A percentile compares a stretch with the other conserved stretches of the same genome.
Evolutionary conservation across 2,797 vertebrate species (phyloP).

Genomic region (Rhinophrynus dorsalis): DNA sequence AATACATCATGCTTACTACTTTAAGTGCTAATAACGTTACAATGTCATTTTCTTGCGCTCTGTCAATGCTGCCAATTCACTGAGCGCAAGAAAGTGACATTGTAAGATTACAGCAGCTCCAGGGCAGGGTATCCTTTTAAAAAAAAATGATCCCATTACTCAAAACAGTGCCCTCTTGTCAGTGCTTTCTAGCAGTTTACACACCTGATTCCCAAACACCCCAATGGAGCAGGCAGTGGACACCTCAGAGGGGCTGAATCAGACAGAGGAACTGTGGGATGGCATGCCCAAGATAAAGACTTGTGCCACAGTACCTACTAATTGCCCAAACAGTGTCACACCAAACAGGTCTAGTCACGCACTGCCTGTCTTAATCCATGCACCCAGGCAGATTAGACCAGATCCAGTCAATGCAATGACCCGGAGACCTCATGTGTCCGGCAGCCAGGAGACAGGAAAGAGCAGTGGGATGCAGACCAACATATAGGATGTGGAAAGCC

Average conservation of each 20-base stretch:
- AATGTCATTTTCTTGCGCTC: too few relatives aligned
- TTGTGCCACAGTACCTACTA: constrained; percentile 76
- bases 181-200: too few relatives aligned
- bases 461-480: constrained; percentile 80
- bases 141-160: too few relatives aligned
- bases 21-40: too few relatives aligned
- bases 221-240: constrained; percentile 84
- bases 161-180: too few relatives aligned
- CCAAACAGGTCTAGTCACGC: constrained; percentile 73
- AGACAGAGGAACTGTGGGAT: constrained; percentile 78
- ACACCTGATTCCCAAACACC: constrained; percentile 87
- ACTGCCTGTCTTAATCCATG: constrained; percentile 86
- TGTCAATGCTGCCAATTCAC: too few relatives aligned
- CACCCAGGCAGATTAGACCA: constrained; percentile 80
- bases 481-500: constrained; percentile 86
- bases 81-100: too few relatives aligned
- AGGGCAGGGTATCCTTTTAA: too few relatives aligned
- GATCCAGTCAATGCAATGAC: constrained; percentile 77
- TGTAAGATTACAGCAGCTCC: too few relatives aligned
- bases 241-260: constrained; percentile 80
- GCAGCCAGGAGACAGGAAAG: constrained; percentile 83
- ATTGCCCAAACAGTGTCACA: constrained; percentile 78
- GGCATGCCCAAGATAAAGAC: constrained; percentile 86
- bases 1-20: too few relatives aligned
- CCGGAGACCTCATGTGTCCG: constrained; percentile 80